Base-by-base conservation (phyloP, 2,113 vertebrate species). In the Bubo scandiacus region DNA sequence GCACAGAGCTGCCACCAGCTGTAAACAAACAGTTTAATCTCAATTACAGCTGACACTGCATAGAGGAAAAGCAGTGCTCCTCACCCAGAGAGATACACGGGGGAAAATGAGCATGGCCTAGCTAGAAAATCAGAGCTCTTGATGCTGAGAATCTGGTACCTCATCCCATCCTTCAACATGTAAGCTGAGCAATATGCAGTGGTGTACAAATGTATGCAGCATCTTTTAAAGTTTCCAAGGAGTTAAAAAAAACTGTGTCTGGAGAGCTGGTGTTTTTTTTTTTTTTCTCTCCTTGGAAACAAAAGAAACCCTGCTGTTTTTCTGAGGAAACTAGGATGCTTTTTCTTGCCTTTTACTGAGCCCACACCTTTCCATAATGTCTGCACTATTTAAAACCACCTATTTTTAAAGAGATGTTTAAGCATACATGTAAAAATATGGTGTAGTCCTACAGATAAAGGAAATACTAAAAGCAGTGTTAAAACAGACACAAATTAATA, bases 21-120 rank as follows among this genome's bases (percentile, higher is more conserved):
- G 92, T 80, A 74, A 91, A 49, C 79, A 90, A 93, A 84, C 65
- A 93, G 88, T 68, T 95, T 84, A 36, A 93, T 97, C 96, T 96
- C 93, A 82, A 89, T 94, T 94, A 85, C 54, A 57, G 81, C 65
- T 93, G 93, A n/a, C 92, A 81, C 66, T 29, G 54, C 58, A 15
- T 38, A 20, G 49, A 54, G 72, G 58, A 84, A 74, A 75, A 91
- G 70, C 70, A 32, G 36, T 27, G 47, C n/a, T 70, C 36, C 54
- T 55, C 1, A 0, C 51, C 40, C 91, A 45, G 83, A 57, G 61
- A 68, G 25, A 45, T 8, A 38, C 52, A 10, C 1, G 0, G 75
- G 89, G 86, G 57, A 19, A 57, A 67, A 87, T 13, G 18, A 87
- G n/a, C 13, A 1, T 11, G 25, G 63, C 42, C 63, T 45, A 74